Percentiles rank a stretch among this genome's conserved stretches.
phyloP scores from a whole-genome alignment of 1,140 invertebrate species.

The Myzus persicae region DNA sequence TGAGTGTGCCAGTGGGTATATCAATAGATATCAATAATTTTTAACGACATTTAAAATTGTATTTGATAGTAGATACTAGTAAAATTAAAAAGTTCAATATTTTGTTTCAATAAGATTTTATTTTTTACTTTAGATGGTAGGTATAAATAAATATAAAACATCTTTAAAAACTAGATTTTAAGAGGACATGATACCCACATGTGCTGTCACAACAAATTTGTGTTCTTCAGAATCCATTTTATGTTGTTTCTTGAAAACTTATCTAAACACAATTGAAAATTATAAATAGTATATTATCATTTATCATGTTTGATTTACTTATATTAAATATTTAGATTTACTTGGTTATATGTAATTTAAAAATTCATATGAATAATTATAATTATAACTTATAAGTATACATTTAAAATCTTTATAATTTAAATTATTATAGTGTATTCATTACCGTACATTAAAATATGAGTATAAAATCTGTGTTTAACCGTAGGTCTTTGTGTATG shows the following conservation, averaged over 20 bases:
- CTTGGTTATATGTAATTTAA: neutral
- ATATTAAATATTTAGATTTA: neutral
- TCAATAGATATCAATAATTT: too few relatives aligned
- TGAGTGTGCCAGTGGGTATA: too few relatives aligned
- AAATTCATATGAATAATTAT: neutral
- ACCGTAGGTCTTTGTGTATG: constrained; percentile 16
- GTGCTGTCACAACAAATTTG: neutral
- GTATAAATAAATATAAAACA: neutral
- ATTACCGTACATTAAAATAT: neutral
- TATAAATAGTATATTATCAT: neutral
- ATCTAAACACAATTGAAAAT: neutral
- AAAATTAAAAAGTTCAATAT: too few relatives aligned
- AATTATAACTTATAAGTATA: neutral
- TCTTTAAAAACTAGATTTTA: neutral
- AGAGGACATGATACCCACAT: neutral
- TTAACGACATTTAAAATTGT: too few relatives aligned
- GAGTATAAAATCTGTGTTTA: constrained; percentile 17
- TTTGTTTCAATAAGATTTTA: too few relatives aligned
- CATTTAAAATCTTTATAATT: neutral
- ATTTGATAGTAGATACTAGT: too few relatives aligned
- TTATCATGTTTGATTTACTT: neutral
- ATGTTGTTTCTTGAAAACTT: neutral
- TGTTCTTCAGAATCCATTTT: neutral
- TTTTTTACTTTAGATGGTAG: too few relatives aligned
- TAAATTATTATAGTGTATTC: neutral